phyloP scores from a whole-genome alignment of 2,888 invertebrate species.

The Neoitamus cyanurus region DNA sequence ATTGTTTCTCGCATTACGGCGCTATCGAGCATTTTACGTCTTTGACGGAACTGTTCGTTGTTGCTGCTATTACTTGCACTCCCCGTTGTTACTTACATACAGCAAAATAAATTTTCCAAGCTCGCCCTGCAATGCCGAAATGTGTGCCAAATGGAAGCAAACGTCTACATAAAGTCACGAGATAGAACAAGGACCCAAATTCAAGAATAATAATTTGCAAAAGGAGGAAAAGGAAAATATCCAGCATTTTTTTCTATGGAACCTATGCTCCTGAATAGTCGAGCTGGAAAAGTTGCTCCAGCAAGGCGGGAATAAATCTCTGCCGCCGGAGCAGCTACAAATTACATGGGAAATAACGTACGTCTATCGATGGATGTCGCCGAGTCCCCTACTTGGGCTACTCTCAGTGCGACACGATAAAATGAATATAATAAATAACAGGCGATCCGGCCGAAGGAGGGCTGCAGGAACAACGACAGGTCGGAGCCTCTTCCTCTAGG shows the following conservation, averaged over 20 bases:
- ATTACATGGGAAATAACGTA: constrained; percentile 21
- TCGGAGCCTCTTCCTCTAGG: neutral
- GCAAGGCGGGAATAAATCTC: constrained; percentile 12
- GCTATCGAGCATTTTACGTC: neutral
- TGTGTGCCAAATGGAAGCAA: constrained; percentile 30
- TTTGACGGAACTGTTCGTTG: neutral
- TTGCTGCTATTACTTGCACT: constrained; percentile 19
- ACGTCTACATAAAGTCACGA: neutral
- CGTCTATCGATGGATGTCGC: constrained; percentile 10
- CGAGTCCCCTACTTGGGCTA: neutral
- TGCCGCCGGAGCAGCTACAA: neutral
- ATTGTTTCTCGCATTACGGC: neutral
- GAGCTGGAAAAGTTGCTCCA: neutral
- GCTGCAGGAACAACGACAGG: neutral
- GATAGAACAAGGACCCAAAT: constrained; percentile 18
- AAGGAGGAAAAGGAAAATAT: neutral
- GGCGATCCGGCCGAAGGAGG: neutral
- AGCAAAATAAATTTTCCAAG: constrained; percentile 10
- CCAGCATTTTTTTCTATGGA: neutral
- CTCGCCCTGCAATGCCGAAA: neutral
- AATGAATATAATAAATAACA: constrained; percentile 40
- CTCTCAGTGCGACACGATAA: constrained; percentile 25
- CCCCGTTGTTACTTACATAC: constrained; percentile 21
- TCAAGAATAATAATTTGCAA: constrained; percentile 40
- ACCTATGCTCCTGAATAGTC: neutral